Evolutionary conservation across 2,888 invertebrate species (phyloP).

Genomic region (Tachystola acroxantha): DNA sequence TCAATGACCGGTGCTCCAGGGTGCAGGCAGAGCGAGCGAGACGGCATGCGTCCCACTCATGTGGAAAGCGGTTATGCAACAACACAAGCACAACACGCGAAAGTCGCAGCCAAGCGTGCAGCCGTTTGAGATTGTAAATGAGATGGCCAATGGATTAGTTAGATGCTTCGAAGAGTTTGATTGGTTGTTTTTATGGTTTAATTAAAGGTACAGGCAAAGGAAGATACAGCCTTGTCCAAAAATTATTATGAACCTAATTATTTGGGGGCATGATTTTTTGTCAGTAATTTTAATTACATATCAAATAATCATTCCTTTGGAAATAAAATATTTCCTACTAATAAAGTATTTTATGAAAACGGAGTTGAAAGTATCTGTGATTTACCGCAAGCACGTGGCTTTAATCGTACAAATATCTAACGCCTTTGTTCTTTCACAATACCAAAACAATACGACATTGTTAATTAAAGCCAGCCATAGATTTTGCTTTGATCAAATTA

Average conservation of each 20-base stretch:
- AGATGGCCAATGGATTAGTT: slow-evolving; percentile 8
- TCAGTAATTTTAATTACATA: too few species aligned
- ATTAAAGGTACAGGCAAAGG: not conserved
- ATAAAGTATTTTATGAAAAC: too few species aligned
- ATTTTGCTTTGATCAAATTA: slow-evolving; percentile 41
- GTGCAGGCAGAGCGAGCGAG: slow-evolving; percentile 44
- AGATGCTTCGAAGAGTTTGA: not conserved
- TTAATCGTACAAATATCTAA: slow-evolving; percentile 10
- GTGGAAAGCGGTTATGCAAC: slow-evolving; percentile 76
- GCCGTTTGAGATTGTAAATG: slow-evolving; percentile 9
- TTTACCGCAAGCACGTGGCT: not conserved
- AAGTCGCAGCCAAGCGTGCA: slow-evolving; percentile 38
- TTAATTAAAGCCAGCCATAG: slow-evolving; percentile 42
- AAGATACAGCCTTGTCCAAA: not conserved
- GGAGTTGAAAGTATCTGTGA: too few species aligned
- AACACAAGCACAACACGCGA: slow-evolving; percentile 58
- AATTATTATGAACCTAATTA: too few species aligned
- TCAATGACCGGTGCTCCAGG: slow-evolving; percentile 67
- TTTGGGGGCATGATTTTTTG: too few species aligned
- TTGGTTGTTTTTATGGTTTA: not conserved
- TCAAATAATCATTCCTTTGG: too few species aligned
- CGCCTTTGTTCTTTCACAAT: slow-evolving; percentile 37
- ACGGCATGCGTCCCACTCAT: slow-evolving; percentile 54
- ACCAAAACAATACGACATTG: slow-evolving; percentile 43
- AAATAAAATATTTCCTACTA: too few species aligned